These are phyloP conservation scores for Cygnus atratus DNA, from an alignment of 2,113 vertebrate species.

Conservation along the genomic window DNA sequence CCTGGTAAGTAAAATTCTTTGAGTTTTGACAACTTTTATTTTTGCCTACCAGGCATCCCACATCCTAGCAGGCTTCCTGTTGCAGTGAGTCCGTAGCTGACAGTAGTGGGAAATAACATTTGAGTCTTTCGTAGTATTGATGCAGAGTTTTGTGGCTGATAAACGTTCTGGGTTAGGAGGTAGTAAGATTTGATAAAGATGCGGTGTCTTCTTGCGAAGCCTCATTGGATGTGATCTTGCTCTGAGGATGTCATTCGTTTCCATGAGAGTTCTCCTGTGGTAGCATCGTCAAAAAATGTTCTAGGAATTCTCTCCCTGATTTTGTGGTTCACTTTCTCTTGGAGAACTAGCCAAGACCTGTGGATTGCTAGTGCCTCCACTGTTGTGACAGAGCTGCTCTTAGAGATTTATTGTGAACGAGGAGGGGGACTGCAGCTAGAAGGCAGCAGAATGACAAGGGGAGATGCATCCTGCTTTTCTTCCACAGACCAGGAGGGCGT, in stretches of 20 bases:
- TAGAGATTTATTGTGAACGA: not conserved
- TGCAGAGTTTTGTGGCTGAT: not conserved
- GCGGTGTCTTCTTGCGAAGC: not conserved
- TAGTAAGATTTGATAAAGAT: not conserved
- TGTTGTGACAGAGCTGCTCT: not conserved
- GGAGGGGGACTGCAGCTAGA: not conserved
- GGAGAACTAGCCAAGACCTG: not conserved
- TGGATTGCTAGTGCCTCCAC: not conserved
- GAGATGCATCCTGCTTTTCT: not conserved
- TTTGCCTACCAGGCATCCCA: not conserved
- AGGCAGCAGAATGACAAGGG: not conserved
- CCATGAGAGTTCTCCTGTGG: not conserved
- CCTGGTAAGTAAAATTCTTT: constrained; percentile 80
- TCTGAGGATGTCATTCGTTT: rapidly evolving
- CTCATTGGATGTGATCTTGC: not conserved
- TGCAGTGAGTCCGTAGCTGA: not conserved
- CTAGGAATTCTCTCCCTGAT: not conserved
- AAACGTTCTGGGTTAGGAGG: not conserved
- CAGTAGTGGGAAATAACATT: not conserved
- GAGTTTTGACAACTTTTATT: not conserved
- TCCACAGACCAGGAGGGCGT: not conserved
- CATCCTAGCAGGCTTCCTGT: not conserved
- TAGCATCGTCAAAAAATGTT: not conserved
- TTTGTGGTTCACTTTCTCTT: not conserved
- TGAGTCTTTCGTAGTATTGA: not conserved